Evolutionary conservation across 2,797 vertebrate genomes (phyloP), one percentile per base, ranked within the genome.

Genomic region (Enteromius viviparus): DNA sequence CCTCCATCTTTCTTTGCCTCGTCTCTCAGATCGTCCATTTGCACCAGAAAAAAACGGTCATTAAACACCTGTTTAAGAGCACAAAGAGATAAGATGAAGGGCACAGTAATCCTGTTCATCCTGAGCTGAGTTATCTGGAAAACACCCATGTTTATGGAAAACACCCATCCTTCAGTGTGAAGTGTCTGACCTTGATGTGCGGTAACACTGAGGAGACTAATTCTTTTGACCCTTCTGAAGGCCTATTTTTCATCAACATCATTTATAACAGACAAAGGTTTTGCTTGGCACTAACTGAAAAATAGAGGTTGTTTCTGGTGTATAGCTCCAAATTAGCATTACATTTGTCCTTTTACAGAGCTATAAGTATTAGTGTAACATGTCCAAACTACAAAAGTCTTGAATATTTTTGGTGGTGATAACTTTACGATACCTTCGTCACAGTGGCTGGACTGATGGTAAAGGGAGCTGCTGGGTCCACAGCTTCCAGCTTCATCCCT

Each of bases 401-500:
- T 4, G 1, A 62, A 12, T 37, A 75, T 11, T 62, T 29, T 40
- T 29, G n/a, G 26, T 8, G 42, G 26, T 12, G 15, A 64, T 37
- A 11, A 23, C 60, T 53, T 26, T 14, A 65, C 3, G 90, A 92
- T 96, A 98, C 98, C 97, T 98, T 98, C 88, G 94, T 89, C 89
- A 99, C 93, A 62, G 97, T 96, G 85, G 98, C 97, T 84, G 98
- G 97, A 85, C 94, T 95, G 89, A 99, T 97, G 77, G 93, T 95
- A 92, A 97, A 97, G n/a, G 98, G 97, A 91, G 96, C 94, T 88
- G 89, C 83, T 2, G 96, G 96, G 89, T 99, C 96, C 86, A 99
- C 94, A 80, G 97, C 97, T 92, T 99, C 98, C 83, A 99, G 91
- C 92, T 99, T 99, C 97, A 99, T 98, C 74, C 96, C 96, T 90